Evolutionary conservation across 2,888 invertebrate genomes (phyloP), one percentile per base, ranked within the genome.

Genomic region (Phrixothrix hirtus): DNA sequence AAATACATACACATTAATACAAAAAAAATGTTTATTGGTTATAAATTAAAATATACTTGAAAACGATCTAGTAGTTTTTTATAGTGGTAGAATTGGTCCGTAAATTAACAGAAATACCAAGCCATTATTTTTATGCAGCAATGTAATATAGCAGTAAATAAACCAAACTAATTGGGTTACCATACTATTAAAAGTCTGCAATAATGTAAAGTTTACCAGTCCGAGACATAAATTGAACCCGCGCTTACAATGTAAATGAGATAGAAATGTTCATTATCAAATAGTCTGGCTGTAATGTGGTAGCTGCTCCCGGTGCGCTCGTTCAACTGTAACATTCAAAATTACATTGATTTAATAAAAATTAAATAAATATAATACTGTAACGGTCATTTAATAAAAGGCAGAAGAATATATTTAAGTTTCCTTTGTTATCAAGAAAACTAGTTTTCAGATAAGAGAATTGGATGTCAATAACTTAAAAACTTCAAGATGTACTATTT

Each of bases 241-340:
- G 55, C 63, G 62, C 61, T 66, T 59, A 58, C 65, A 63, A 69
- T 70, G 68, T 64, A 68, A 70, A 69, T 69, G 67, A 69, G 67
- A 60, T 62, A 64, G 67, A 67, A 67, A 64, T 60, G 68, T 69
- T 70, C 68, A 69, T 70, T 70, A 69, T 69, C 69, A 64, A 69
- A 69, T 68, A 67, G 68, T 66, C 67, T 64, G 65, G 60, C 56
- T 59, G 65, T 64, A 67, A 67, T 65, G 61, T 61, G 64, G 66
- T 68, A 65, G 63, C 59, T 53, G 42, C 57, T 63, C 61, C 63
- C 61, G 53, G 54, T 56, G 64, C n/a, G n/a, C n/a, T n/a, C n/a
- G n/a, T n/a, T n/a, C n/a, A n/a, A n/a, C n/a, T n/a, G n/a, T n/a
- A n/a, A n/a, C n/a, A n/a, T n/a, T n/a, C n/a, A n/a, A n/a, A n/a